A percentile compares a stretch with the other conserved stretches of the same genome.
phyloP scores from a whole-genome alignment of 2,888 invertebrate genomes.

The Gryllus longicercus region DNA sequence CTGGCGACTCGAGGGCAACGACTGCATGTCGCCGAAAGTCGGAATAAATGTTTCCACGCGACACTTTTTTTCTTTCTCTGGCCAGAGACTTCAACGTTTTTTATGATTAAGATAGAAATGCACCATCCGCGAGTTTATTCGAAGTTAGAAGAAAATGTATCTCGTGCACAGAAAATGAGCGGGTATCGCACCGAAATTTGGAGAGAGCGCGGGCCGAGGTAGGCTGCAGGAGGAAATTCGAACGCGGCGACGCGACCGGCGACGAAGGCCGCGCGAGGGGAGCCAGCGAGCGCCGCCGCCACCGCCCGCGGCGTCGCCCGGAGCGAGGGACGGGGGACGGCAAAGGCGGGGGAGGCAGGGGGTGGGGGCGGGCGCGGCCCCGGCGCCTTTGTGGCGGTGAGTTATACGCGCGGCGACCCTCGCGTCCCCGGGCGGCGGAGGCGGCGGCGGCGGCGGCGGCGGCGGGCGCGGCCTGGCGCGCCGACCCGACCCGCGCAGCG shows the following conservation, averaged over 20 bases:
- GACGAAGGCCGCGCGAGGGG: neutral
- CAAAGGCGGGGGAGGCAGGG: neutral
- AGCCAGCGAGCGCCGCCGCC: neutral
- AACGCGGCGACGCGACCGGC: neutral
- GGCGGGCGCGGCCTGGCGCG: neutral
- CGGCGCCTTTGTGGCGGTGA: constrained; percentile 8
- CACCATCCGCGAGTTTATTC: too few species aligned
- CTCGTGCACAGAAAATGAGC: too few species aligned
- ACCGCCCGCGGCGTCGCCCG: neutral
- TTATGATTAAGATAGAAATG: too few species aligned
- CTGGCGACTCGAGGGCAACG: too few species aligned
- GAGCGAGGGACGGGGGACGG: neutral
- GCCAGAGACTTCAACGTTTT: neutral
- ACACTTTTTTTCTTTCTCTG: neutral
- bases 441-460: neutral
- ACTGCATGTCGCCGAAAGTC: too few species aligned
- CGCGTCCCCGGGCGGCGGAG: neutral
- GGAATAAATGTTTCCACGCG: neutral
- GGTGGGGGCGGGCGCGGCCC: neutral
- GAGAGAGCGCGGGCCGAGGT: neutral
- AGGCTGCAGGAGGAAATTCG: neutral
- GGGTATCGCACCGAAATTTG: neutral
- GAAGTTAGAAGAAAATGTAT: too few species aligned
- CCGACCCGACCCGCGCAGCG: neutral
- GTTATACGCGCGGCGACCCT: constrained; percentile 17